Evolutionary conservation across 2,797 vertebrate species (phyloP), one percentile per base, ranked within the genome.

Genomic region (Gila robusta): DNA sequence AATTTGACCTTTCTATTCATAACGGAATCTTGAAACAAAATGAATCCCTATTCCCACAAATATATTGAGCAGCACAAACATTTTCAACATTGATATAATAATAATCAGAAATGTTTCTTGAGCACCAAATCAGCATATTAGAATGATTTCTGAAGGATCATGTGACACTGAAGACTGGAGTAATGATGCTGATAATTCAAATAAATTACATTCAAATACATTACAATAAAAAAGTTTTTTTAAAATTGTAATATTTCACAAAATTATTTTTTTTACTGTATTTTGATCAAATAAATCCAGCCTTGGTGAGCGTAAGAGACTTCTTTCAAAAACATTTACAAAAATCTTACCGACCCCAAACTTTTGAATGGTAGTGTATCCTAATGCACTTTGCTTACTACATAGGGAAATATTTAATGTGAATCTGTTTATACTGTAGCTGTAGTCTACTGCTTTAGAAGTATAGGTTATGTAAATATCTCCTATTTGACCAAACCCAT

Each of bases 341-440:
- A 10, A n/a, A 79, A 44, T 44, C 9, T 28, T 32, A 64, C n/a
- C 14, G 28, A 52, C 28, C 44, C 7, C 28, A 49, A 23, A 23
- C 17, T 52, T 67, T 81, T 81, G 62, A 81, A 81, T 69, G 19
- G 4, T 66, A 23, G 17, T 37, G 49, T 69, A 49, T 21, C 6
- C 21, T 52, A 78, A 62, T 49, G 87, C 85, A 86, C 72, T 71
- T 77, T 80, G 69, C 54, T 80, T 23, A 28, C 28, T 73, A 85
- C 4, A 59, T 80, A 74, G 39, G 66, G 69, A 82, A 79, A 77
- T 62, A 19, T 70, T 81, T 86, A 62, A 86, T 83, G 76, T 88
- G 70, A 74, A 70, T 44, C 35, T 23, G 26, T 82, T 54, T 72
- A 67, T 39, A 14, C 59, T 62, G 59, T 62, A 69, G 44, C 69